A percentile compares a stretch with the other conserved stretches of the same genome.
Conservation (phyloP, 1,140 invertebrate species). For the Bathynomus jamesi region DNA sequence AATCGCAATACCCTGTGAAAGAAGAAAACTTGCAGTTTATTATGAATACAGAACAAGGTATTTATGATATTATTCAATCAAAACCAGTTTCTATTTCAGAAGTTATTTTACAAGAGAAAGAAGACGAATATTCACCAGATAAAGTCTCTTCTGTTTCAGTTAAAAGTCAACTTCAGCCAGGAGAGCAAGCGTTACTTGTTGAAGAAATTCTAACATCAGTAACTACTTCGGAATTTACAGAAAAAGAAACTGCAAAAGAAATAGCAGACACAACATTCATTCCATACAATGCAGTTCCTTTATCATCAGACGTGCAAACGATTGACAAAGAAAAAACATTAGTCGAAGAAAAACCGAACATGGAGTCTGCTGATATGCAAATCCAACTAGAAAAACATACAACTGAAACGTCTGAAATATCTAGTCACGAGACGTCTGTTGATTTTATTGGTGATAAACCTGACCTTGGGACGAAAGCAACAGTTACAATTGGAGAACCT, state of each 20-base stretch:
- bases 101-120: slow-evolving; percentile 11
- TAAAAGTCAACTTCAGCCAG: slow-evolving; percentile 6
- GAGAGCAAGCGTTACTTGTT: slow-evolving; percentile 19
- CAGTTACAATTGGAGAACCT: background rate
- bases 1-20: slow-evolving; percentile 15
- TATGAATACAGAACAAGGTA: slow-evolving; percentile 24
- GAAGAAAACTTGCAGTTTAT: slow-evolving; percentile 10
- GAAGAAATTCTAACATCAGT: slow-evolving; percentile 18
- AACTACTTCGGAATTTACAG: slow-evolving; percentile 14
- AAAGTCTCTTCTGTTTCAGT: slow-evolving; percentile 33
- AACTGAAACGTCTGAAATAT: slow-evolving; percentile 20
- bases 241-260: slow-evolving; percentile 4
- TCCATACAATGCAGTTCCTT: slow-evolving; percentile 24
- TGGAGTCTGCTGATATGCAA: slow-evolving; percentile 10
- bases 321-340: slow-evolving; percentile 32
- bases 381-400: slow-evolving; percentile 18
- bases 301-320: slow-evolving; percentile 29
- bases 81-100: slow-evolving; percentile 39
- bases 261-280: slow-evolving; percentile 26
- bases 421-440: slow-evolving; percentile 19
- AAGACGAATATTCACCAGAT: slow-evolving; percentile 49
- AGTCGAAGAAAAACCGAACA: slow-evolving; percentile 14
- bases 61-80: slow-evolving; percentile 18
- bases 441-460: slow-evolving; percentile 1
- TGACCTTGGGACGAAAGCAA: slow-evolving; percentile 10